Evolutionary conservation across 2,113 vertebrate species (phyloP), one percentile per base, ranked within the genome.

Genomic region (Sula dactylatra): DNA sequence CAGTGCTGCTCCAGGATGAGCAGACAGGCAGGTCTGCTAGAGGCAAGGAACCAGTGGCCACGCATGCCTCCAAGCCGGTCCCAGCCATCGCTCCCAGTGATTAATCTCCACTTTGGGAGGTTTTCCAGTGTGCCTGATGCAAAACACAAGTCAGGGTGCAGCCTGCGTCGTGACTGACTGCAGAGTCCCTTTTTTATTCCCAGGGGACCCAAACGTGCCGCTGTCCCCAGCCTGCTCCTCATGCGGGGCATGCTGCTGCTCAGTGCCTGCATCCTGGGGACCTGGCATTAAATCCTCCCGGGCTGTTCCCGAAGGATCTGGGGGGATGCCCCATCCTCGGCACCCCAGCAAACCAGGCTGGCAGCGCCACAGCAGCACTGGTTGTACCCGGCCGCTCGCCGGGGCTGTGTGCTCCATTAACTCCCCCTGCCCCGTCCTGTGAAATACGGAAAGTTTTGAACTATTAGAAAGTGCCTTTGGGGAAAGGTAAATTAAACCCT

Each of bases 341-440:
- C 26, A 47, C 20, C 22, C 18, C 9, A 4, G 45, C n/a, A 22
- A 29, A 61, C 21, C 36, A 24, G n/a, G 11, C 55, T 42, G 67
- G 31, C 34, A 20, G 26, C 4, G 7, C 27, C 32, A 7, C 3
- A 8, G 4, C 25, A 13, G 49, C 74, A 25, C 18, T 0, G 7
- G 19, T 16, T 40, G n/a, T 36, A 61, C 82, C 70, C 6, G 3
- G 64, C 40, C n/a, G 32, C 34, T 56, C 0, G 1, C 54, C 0
- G 1, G 31, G 26, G 27, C 71, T 72, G 12, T 12, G 77, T 76
- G 82, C 73, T 61, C 83, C 77, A 10, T 40, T 72, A n/a, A 40
- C 54, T 62, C 15, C 36, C 47, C 26, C 74, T 32, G 71, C 44
- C 58, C 66, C 2, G 1, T 16, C 42, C 90, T 1, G 5, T 4